Evolutionary conservation across 1,140 invertebrate genomes (phyloP).

Genomic region (Pachypsylla venusta): DNA sequence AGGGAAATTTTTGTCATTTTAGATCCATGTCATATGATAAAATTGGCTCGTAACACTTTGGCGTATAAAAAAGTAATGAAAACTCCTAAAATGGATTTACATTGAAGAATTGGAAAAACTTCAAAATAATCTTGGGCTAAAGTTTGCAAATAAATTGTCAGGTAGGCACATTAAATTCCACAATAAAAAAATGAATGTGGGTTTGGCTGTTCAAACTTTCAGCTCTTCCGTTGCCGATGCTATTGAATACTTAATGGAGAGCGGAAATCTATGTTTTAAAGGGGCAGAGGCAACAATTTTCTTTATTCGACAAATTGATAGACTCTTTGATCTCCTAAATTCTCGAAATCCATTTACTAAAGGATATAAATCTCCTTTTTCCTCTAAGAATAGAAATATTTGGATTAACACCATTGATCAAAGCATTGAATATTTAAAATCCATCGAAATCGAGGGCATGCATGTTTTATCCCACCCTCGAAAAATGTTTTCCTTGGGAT

Average conservation of each 20-base stretch:
- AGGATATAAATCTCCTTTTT: conserved; percentile 24
- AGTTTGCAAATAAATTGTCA: conserved; percentile 1
- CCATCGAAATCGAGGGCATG: too few species aligned
- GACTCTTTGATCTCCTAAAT: conserved; percentile 27
- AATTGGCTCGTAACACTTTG: not conserved
- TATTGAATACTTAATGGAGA: conserved; percentile 23
- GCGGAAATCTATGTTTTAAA: conserved; percentile 18
- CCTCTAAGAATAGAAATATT: conserved; percentile 20
- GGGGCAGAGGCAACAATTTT: conserved; percentile 22
- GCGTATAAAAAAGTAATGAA: too few species aligned
- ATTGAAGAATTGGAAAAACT: not conserved
- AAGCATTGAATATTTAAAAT: too few species aligned
- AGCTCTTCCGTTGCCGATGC: conserved; percentile 25
- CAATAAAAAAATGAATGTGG: conserved; percentile 4
- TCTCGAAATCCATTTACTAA: conserved; percentile 21
- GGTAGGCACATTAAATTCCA: not conserved
- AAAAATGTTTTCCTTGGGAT: too few species aligned
- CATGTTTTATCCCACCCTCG: too few species aligned
- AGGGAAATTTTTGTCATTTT: not conserved
- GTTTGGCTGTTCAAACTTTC: conserved; percentile 14
- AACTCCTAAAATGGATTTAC: not conserved
- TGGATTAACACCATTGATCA: too few species aligned
- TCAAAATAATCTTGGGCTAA: not conserved
- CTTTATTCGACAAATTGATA: conserved; percentile 24
- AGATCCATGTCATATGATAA: conserved; percentile 4